A percentile compares a stretch with the other conserved stretches of the same genome.
Evolutionary conservation across 2,888 invertebrate genomes (phyloP).

Genomic region (Dione vanillae): DNA sequence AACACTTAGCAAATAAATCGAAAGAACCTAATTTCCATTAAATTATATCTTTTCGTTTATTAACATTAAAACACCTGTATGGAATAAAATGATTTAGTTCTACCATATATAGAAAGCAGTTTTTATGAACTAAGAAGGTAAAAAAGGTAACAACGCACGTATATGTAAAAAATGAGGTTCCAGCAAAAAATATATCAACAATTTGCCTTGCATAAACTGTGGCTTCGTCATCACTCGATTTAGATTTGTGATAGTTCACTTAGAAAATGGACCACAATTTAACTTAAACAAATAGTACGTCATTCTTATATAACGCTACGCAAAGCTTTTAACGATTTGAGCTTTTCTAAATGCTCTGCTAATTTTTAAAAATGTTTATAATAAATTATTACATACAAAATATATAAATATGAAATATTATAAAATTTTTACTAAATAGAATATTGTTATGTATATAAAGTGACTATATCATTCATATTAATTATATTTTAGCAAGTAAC

Average conservation of each 20-base stretch:
- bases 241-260: conserved; percentile 36
- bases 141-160: not conserved
- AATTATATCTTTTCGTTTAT: not conserved
- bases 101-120: too few relatives aligned
- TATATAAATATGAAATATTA: too few relatives aligned
- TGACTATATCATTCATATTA: too few relatives aligned
- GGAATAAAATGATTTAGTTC: too few relatives aligned
- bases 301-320: conserved; percentile 7
- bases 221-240: conserved; percentile 42
- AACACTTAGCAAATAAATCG: not conserved
- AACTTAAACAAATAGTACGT: conserved; percentile 14
- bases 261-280: conserved; percentile 25
- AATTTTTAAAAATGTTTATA: too few relatives aligned
- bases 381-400: too few relatives aligned
- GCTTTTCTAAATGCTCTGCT: not conserved
- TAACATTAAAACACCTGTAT: too few relatives aligned
- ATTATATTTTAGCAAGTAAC: too few relatives aligned
- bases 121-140: too few relatives aligned
- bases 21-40: not conserved
- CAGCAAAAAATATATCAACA: conserved; percentile 30
- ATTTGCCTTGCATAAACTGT: conserved; percentile 31
- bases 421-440: too few relatives aligned
- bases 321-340: not conserved
- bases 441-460: too few relatives aligned
- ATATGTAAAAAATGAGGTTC: conserved; percentile 26